phyloP scores from a whole-genome alignment of 2,888 invertebrate genomes.

The Uropetala carovei region DNA sequence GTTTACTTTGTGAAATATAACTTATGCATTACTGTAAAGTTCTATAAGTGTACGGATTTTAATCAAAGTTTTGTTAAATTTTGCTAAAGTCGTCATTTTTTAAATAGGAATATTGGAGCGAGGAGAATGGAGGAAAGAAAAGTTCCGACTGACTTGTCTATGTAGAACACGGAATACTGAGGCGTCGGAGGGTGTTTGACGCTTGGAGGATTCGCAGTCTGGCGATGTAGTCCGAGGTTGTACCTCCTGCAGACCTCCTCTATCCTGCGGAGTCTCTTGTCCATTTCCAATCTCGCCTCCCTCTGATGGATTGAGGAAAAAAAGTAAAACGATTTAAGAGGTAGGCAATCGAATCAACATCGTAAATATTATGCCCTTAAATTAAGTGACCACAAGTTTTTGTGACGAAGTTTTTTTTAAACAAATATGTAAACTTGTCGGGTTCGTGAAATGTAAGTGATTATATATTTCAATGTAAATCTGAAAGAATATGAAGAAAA shows the following conservation, averaged over 20 bases:
- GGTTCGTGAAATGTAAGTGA: too few relatives aligned
- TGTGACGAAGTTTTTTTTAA: too few relatives aligned
- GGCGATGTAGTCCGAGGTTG: constrained; percentile 73
- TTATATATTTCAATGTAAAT: too few relatives aligned
- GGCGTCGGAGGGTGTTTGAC: constrained; percentile 76
- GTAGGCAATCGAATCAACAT: constrained; percentile 33
- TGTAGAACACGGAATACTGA: constrained; percentile 75
- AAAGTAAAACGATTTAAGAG: constrained; percentile 64
- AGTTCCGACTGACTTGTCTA: constrained; percentile 73
- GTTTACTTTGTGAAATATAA: too few relatives aligned
- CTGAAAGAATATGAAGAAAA: too few relatives aligned
- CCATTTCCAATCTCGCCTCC: constrained; percentile 77
- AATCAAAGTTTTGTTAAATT: too few relatives aligned
- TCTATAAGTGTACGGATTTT: too few relatives aligned
- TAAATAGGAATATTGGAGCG: too few relatives aligned
- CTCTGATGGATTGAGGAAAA: constrained; percentile 69
- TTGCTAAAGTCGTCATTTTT: too few relatives aligned
- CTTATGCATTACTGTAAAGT: too few relatives aligned
- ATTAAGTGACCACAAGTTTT: neutral
- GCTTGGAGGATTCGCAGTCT: constrained; percentile 68
- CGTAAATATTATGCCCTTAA: neutral
- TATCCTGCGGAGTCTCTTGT: constrained; percentile 72
- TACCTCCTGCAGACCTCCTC: constrained; percentile 73
- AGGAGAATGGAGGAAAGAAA: neutral
- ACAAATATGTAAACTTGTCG: too few relatives aligned